Percentiles rank a stretch among this genome's conserved stretches.
Evolutionary conservation across 2,888 invertebrate genomes (phyloP).

Genomic region (Aleiodes testaceus): DNA sequence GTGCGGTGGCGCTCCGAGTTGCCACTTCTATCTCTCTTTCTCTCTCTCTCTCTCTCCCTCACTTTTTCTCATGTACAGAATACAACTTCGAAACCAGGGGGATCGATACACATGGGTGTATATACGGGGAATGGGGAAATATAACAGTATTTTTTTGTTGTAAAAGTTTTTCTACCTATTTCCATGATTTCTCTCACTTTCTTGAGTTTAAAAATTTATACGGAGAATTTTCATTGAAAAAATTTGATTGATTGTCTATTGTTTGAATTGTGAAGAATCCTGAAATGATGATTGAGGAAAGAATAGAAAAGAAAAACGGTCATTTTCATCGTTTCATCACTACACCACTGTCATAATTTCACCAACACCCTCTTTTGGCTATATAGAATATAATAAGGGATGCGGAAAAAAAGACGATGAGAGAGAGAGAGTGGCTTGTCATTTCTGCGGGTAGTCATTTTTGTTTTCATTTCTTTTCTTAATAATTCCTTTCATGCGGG

Average conservation of each 20-base stretch:
- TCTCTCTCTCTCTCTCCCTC: background rate
- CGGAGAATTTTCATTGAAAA: no score
- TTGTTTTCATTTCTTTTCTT: background rate
- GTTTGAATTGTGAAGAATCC: no score
- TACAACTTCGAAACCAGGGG: conserved; percentile 51
- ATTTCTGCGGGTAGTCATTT: conserved; percentile 23
- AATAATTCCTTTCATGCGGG: background rate
- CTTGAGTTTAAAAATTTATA: background rate
- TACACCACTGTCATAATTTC: background rate
- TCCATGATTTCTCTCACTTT: background rate
- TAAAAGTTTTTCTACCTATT: background rate
- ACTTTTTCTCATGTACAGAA: conserved; percentile 15
- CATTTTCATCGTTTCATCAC: background rate
- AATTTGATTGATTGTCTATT: no score
- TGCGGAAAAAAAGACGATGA: conserved; percentile 24
- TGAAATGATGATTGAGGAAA: no score
- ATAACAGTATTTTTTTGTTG: conserved; percentile 31
- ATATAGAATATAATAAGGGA: background rate
- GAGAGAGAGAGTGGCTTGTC: background rate
- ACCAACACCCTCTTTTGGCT: background rate
- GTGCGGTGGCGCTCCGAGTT: conserved; percentile 63
- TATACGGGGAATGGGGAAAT: conserved; percentile 38
- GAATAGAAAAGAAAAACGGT: background rate
- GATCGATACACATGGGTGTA: conserved; percentile 64
- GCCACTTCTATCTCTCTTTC: conserved; percentile 52